Conservation (phyloP, 2,888 invertebrate species). For the Minunthozetes semirufus region DNA sequence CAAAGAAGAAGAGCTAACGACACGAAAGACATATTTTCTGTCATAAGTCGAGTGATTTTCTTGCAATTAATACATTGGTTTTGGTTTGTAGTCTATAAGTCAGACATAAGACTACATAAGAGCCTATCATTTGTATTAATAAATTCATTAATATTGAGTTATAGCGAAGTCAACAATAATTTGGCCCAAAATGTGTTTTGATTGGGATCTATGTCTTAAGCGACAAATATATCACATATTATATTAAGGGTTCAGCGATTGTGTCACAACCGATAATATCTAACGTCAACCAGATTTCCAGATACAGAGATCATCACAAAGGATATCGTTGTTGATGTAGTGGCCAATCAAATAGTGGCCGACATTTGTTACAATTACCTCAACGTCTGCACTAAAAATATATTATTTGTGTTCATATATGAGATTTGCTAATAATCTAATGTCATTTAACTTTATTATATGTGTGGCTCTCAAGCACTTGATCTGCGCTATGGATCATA, state of each 20-base stretch:
- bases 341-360: constrained; percentile 24
- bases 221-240: constrained; percentile 16
- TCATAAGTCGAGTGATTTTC: background rate
- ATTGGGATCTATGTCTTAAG: background rate
- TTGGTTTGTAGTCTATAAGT: background rate
- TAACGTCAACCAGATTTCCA: background rate
- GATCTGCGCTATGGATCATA: constrained; percentile 29
- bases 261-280: background rate
- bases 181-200: background rate
- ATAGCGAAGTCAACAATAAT: background rate
- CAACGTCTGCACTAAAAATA: background rate
- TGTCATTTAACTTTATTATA: constrained; percentile 32
- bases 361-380: constrained; percentile 28
- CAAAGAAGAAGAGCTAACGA: background rate
- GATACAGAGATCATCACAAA: background rate
- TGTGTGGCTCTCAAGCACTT: background rate
- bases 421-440: constrained; percentile 30
- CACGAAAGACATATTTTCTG: background rate
- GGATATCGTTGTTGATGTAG: background rate
- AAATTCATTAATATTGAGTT: constrained; percentile 11
- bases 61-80: background rate
- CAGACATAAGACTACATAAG: background rate
- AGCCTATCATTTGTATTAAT: background rate
- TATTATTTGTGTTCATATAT: constrained; percentile 30
- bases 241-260: background rate